Evolutionary conservation across 2,113 vertebrate species (phyloP), one percentile per base, ranked within the genome.

Genomic region (cattle (Bos taurus)): DNA sequence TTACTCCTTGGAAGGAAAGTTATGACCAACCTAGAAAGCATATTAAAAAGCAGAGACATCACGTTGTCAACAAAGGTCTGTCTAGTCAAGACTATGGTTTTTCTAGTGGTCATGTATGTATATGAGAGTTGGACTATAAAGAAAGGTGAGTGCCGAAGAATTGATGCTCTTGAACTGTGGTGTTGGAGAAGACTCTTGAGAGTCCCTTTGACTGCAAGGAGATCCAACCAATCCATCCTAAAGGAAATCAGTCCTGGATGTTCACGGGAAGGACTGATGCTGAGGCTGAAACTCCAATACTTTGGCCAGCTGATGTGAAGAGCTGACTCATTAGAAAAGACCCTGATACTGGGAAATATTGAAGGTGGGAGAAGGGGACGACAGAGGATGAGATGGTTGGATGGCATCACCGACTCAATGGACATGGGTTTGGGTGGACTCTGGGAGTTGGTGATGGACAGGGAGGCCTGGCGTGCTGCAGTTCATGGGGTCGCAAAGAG

Each of bases 121-220:
- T 64, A 30, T 64, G 62, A 64, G 15, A 33, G 62, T n/a, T 64
- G 60, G 62, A 64, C 62, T 33, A 1, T 64, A 1, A 64, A 64
- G 62, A 64, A n/a, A 17, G 62, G 30, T 64, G 30, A n/a, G 7
- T 1, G 0, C 15, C 3, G 0, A n/a, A n/a, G 15, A 64, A 17
- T 4, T 17, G 30, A 64, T 64, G 62, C 15, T 64, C 0, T 64
- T 4, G 62, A 64, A 17, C 62, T 64, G 62, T 4, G 7, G 62
- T n/a, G 15, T n/a, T 64, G 62, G 60, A 17, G 60, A 64, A 64
- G 62, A 64, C 62, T 64, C 30, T 64, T 64, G 62, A n/a, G 62
- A 64, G 15, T 64, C 15, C 7, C 62, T 64, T 64, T 15, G 30
- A 64, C 30, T n/a, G 30, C 15, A n/a, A n/a, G 30, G 16, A 64